Conservation (phyloP, 2,888 invertebrate species). For the Latrodectus hesperus region DNA sequence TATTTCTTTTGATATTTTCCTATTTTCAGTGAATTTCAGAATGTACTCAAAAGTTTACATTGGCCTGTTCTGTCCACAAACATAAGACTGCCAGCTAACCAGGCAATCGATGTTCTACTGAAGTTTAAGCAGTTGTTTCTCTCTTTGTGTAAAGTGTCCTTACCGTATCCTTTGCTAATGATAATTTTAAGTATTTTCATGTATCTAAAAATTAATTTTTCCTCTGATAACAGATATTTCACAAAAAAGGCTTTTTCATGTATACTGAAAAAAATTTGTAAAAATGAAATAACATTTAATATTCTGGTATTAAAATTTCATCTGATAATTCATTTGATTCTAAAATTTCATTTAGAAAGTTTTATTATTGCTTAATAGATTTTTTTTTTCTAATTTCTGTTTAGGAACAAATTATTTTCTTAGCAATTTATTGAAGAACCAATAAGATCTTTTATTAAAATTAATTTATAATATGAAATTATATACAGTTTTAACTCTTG, state of each 20-base stretch:
- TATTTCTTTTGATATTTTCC: background rate
- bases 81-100: constrained; percentile 9
- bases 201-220: background rate
- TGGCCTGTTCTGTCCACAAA: constrained; percentile 59
- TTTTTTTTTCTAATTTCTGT: too few species aligned
- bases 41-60: constrained; percentile 35
- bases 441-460: too few species aligned
- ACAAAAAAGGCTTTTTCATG: background rate
- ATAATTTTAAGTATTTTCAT: background rate
- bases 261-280: too few species aligned
- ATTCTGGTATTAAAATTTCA: too few species aligned
- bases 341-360: too few species aligned
- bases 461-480: too few species aligned
- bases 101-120: constrained; percentile 32
- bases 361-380: too few species aligned
- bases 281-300: too few species aligned
- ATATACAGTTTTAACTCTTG: too few species aligned
- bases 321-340: too few species aligned
- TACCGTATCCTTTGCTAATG: constrained; percentile 62
- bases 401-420: too few species aligned
- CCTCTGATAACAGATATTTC: background rate
- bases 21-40: constrained; percentile 63
- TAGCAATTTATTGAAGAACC: too few species aligned
- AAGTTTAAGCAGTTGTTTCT: constrained; percentile 58
- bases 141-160: constrained; percentile 47